Conservation (phyloP, 30 jellyfish, hydroid and myxozoan species). For the Aurelia coerulea region DNA sequence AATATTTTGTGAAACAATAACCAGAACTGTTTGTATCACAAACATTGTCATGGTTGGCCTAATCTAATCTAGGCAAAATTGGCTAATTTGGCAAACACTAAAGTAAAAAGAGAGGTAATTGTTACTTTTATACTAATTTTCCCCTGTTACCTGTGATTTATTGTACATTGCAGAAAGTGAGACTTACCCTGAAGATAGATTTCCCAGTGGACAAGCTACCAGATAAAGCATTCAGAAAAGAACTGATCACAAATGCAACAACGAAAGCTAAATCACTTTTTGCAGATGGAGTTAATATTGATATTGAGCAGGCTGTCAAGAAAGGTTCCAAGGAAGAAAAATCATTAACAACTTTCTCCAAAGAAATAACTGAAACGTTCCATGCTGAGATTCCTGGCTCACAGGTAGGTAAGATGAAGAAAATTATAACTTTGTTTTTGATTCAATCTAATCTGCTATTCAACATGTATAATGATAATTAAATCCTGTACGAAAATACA, state of each 20-base stretch:
- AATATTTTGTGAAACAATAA: no score
- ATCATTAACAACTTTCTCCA: constrained; percentile 53
- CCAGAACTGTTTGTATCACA: no score
- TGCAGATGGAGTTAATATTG: constrained; percentile 86
- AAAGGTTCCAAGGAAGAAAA: constrained; percentile 54
- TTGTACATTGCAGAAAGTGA: constrained; percentile 29
- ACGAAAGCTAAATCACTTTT: constrained; percentile 12
- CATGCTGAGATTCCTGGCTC: constrained; percentile 68
- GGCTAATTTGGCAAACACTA: no score
- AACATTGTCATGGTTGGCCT: no score
- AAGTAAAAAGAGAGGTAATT: no score
- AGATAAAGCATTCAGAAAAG: constrained; percentile 46
- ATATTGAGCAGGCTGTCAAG: constrained; percentile 63
- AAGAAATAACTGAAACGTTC: constrained; percentile 49
- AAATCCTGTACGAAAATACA: no score
- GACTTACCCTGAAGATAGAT: constrained; percentile 48
- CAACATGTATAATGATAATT: no score
- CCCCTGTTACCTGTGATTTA: no score
- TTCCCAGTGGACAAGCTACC: constrained; percentile 60
- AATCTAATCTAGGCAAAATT: no score
- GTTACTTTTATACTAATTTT: no score
- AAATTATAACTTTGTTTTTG: no score
- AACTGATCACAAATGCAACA: constrained; percentile 40
- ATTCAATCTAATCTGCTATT: no score
- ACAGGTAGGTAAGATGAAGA: constrained; percentile 35